A percentile compares a stretch with the other conserved stretches of the same genome.
Evolutionary conservation across 2,797 vertebrate genomes (phyloP).

Genomic region (Uromys caudimaculatus): DNA sequence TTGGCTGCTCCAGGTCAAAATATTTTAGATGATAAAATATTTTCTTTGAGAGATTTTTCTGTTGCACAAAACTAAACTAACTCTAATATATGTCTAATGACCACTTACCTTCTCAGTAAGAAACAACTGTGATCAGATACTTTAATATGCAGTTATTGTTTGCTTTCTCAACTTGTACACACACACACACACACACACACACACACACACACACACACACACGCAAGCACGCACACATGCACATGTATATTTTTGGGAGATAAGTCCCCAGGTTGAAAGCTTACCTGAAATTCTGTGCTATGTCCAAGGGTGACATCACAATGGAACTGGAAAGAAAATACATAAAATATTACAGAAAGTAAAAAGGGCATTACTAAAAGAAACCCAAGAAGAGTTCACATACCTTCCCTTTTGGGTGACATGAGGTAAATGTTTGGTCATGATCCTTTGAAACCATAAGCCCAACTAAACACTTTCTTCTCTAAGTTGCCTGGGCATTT

Average conservation of each 20-base stretch:
- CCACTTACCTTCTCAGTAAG: background rate
- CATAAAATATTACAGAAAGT: slow-evolving; percentile 70
- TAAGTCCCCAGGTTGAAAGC: slow-evolving; percentile 55
- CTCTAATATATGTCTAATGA: background rate
- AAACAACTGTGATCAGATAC: background rate
- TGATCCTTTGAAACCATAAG: background rate
- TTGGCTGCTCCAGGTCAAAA: background rate
- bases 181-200: background rate
- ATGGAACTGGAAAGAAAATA: slow-evolving; percentile 85
- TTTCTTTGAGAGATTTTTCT: slow-evolving; percentile 24
- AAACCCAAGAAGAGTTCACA: slow-evolving; percentile 9
- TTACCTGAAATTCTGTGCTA: slow-evolving; percentile 87
- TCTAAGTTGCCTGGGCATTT: background rate
- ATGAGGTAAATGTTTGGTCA: background rate
- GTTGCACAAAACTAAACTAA: slow-evolving; percentile 43
- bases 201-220: no score
- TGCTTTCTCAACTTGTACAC: background rate
- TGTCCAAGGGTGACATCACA: slow-evolving; percentile 76
- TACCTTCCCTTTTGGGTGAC: slow-evolving; percentile 1
- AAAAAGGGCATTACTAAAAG: slow-evolving; percentile 55
- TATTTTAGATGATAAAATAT: slow-evolving; percentile 2
- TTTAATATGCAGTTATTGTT: background rate
- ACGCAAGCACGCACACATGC: fast-evolving
- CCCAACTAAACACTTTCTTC: background rate
- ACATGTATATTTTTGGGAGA: background rate